These are phyloP conservation scores for Troides aeacus DNA, from an alignment of 2,888 invertebrate species.

Conservation along the genomic window DNA sequence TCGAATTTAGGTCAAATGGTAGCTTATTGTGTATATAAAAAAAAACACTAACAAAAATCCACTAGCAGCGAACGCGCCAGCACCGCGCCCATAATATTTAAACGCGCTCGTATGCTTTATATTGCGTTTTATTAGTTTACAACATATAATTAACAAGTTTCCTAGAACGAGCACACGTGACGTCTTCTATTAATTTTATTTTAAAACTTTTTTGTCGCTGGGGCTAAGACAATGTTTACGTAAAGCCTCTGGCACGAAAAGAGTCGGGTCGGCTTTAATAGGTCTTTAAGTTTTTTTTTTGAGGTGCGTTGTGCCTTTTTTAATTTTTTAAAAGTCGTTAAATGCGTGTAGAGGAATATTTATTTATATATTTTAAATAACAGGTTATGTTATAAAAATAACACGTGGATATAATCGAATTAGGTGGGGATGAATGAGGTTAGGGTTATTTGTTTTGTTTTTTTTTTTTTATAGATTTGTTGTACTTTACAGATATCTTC, in stretches of 20 bases:
- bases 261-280: slow-evolving; percentile 51
- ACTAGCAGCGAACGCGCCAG: slow-evolving; percentile 1
- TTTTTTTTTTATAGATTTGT: neutral
- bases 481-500: too few species aligned
- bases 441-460: neutral
- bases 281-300: slow-evolving; percentile 51
- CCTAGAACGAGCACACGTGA: slow-evolving; percentile 63
- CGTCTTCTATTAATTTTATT: slow-evolving; percentile 52
- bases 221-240: slow-evolving; percentile 38
- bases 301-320: slow-evolving; percentile 37
- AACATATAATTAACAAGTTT: slow-evolving; percentile 68
- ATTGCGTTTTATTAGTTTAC: slow-evolving; percentile 70
- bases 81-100: slow-evolving; percentile 21
- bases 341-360: slow-evolving; percentile 38
- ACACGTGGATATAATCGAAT: neutral
- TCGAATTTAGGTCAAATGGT: too few species aligned
- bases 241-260: slow-evolving; percentile 37
- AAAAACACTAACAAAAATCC: slow-evolving; percentile 7
- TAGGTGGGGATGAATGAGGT: neutral
- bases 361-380: slow-evolving; percentile 20
- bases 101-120: slow-evolving; percentile 35
- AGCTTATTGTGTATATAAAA: too few species aligned
- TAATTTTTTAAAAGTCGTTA: slow-evolving; percentile 35
- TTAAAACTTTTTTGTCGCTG: slow-evolving; percentile 59
- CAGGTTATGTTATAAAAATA: slow-evolving; percentile 1